These are phyloP conservation scores for Thyatira batis DNA, from an alignment of 2,888 invertebrate genomes.

Conservation along the genomic window DNA sequence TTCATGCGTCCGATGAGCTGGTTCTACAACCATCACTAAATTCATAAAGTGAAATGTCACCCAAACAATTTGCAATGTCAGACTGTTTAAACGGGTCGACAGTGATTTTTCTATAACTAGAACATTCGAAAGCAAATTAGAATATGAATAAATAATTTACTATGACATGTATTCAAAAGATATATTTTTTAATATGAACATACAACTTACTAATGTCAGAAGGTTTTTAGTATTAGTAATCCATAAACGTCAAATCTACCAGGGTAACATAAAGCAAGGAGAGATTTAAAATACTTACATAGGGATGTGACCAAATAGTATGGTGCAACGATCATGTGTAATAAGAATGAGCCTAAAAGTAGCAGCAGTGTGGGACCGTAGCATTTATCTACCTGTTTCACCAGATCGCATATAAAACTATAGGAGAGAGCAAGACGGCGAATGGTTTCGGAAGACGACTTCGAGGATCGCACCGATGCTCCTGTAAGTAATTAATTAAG, in stretches of 20 bases:
- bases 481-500: not conserved
- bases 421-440: conserved; percentile 58
- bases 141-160: no score
- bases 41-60: conserved; percentile 54
- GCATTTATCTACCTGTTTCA: conserved; percentile 58
- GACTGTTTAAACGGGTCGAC: conserved; percentile 7
- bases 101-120: not conserved
- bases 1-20: conserved; percentile 60
- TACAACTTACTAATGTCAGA: no score
- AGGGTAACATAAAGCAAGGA: not conserved
- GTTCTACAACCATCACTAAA: conserved; percentile 67
- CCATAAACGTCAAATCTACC: not conserved
- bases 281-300: conserved; percentile 26
- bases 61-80: conserved; percentile 61
- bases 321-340: conserved; percentile 78
- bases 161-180: no score
- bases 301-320: conserved; percentile 67
- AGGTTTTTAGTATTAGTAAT: no score
- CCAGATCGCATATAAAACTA: conserved; percentile 60
- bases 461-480: not conserved
- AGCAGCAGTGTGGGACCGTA: conserved; percentile 60
- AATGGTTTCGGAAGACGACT: conserved; percentile 27
- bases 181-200: no score
- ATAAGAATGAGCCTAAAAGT: conserved; percentile 59
- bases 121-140: no score